Evolutionary conservation across 2,888 invertebrate genomes (phyloP).

Genomic region (Plebejus argus): DNA sequence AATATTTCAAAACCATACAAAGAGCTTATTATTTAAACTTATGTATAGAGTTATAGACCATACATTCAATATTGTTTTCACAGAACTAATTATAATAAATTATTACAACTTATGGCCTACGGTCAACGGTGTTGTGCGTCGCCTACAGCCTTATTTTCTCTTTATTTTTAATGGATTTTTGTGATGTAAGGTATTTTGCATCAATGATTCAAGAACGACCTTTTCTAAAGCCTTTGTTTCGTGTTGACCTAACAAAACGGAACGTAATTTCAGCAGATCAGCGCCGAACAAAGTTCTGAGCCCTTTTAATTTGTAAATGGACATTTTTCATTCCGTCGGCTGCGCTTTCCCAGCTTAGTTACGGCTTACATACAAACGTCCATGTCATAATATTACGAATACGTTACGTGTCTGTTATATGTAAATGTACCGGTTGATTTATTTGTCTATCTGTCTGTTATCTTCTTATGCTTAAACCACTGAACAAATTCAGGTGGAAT

Average conservation of each 20-base stretch:
- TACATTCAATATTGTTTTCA: no score
- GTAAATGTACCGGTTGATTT: neutral
- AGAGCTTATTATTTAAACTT: no score
- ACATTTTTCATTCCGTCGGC: constrained; percentile 20
- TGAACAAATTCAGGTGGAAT: no score
- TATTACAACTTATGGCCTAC: no score
- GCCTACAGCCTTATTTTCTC: neutral
- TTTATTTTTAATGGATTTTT: neutral
- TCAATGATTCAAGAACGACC: neutral
- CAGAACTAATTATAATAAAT: no score
- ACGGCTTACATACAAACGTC: neutral
- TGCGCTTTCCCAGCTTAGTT: constrained; percentile 19
- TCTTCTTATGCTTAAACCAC: no score
- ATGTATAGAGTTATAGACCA: no score
- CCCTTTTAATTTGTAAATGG: constrained; percentile 28
- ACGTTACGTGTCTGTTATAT: neutral
- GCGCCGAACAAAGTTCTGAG: neutral
- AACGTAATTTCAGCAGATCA: constrained; percentile 10
- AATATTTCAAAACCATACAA: no score
- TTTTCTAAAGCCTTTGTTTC: neutral
- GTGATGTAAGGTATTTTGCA: neutral
- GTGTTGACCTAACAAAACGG: neutral
- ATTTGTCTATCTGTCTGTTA: neutral
- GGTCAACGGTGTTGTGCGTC: no score
- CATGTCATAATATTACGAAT: neutral